Percentiles rank a stretch among this genome's conserved stretches.
Conservation (phyloP, 1,140 invertebrate genomes). For the Papilio machaon region DNA sequence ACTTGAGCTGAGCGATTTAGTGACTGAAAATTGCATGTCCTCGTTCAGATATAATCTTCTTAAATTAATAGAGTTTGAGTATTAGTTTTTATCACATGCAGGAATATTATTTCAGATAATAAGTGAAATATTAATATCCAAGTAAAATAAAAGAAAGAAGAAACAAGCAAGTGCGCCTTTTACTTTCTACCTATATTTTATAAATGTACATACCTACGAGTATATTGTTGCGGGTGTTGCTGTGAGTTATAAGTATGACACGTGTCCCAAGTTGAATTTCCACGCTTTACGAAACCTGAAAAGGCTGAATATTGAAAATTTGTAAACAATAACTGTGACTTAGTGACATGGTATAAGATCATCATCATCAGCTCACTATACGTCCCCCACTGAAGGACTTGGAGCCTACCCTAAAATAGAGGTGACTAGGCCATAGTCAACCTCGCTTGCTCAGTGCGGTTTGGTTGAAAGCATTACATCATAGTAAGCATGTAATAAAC, state of each 20-base stretch:
- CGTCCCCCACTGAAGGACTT: no score
- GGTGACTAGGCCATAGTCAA: no score
- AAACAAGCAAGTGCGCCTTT: no score
- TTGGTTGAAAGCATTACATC: no score
- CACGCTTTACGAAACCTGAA: background rate
- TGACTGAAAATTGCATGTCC: slow-evolving; percentile 11
- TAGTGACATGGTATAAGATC: background rate
- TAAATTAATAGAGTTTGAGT: background rate
- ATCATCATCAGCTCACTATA: no score
- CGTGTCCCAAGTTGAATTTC: background rate
- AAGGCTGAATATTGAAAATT: background rate
- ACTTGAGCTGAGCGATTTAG: background rate
- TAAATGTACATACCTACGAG: no score
- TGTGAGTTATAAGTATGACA: background rate
- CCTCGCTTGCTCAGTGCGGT: no score
- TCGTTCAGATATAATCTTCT: background rate
- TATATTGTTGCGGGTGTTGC: background rate
- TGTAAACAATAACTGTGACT: background rate
- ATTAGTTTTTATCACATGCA: background rate
- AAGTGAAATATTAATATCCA: no score
- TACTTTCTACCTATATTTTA: no score
- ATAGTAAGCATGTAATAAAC: no score
- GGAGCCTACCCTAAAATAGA: no score
- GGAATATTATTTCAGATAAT: background rate
- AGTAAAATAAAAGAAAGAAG: no score